Base-by-base conservation (phyloP, 2,888 invertebrate genomes). In the Drosophila nigricruria region DNA sequence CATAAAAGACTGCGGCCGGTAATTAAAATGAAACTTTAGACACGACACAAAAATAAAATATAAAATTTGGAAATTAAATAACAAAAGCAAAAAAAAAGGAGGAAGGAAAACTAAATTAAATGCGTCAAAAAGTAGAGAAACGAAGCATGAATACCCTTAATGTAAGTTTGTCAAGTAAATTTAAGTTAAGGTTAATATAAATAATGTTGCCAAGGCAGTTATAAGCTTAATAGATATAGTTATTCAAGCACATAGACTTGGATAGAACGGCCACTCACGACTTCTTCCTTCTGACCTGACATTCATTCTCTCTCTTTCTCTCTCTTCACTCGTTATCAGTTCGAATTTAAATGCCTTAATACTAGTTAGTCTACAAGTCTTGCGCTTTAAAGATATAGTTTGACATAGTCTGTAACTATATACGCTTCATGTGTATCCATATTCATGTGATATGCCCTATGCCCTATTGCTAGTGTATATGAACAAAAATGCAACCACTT, bases 1-100 rank as follows among this genome's bases (percentile, higher is more conserved):
- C 47, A 52, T 18, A 61, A 67, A 72, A 68, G 72, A 32, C 52
- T 49, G 49, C 63, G 59, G 54, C 57, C 52, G 56, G 52, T 80
- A 73, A 82, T 81, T 82, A 68, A 81, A 82, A 30, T 53, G 25
- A 77, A 78, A 69, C 73, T 77, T 49, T 32, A 45, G 42, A 9
- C 27, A 38, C 53, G n/a, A 18, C 38, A 32, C 47, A 49, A 49
- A 49, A 49, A 18, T 12, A 18, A 49, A 49, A 49, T 32, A 32
- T 45, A 38, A 30, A 56, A 49, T 66, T 66, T 56, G 12, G 14
- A 40, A 76, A 59, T 52, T 42, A 36, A 59, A 64, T 27, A 54
- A 52, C 25, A 45, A 49, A 45, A 59, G 30, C 23, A 43, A 47
- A 45, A 59, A n/a, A 45, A 45, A 42, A 25, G 6, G 30, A 50